phyloP scores from a whole-genome alignment of 1,140 invertebrate genomes.

The Armadillidium nasatum region DNA sequence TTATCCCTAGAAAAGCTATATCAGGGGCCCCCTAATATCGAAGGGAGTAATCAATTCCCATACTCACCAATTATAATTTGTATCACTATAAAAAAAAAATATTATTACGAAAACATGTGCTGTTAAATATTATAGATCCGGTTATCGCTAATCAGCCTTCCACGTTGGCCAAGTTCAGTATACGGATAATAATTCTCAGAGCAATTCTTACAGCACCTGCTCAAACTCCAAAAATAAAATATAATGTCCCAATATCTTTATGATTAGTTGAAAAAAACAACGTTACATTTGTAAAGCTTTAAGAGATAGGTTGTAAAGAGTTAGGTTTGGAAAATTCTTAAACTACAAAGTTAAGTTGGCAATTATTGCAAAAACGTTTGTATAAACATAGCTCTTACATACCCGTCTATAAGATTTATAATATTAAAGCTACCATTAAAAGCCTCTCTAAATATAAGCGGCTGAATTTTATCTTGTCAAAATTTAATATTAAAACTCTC shows the following conservation, averaged over 20 bases:
- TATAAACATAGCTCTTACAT: no score
- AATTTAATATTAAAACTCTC: no score
- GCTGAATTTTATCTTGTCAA: no score
- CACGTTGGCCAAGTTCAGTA: constrained; percentile 60
- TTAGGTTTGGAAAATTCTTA: no score
- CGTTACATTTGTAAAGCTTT: constrained; percentile 32
- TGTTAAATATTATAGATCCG: constrained; percentile 69
- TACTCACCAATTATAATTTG: no score
- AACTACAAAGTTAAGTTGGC: no score
- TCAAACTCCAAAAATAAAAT: constrained; percentile 67
- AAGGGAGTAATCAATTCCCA: constrained; percentile 69
- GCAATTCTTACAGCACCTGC: constrained; percentile 60
- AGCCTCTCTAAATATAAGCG: no score
- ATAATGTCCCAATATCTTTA: constrained; percentile 70
- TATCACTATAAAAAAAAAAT: no score
- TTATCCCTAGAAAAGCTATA: no score
- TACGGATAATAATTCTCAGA: constrained; percentile 63
- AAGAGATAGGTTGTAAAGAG: constrained; percentile 23
- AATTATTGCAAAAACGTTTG: no score
- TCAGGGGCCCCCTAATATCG: constrained; percentile 65
- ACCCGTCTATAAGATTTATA: no score
- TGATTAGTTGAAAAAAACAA: constrained; percentile 64
- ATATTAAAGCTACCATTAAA: no score
- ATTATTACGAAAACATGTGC: constrained; percentile 69
- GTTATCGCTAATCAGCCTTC: constrained; percentile 60